Evolutionary conservation across 2,113 vertebrate genomes (phyloP).

Genomic region (Apus apus): DNA sequence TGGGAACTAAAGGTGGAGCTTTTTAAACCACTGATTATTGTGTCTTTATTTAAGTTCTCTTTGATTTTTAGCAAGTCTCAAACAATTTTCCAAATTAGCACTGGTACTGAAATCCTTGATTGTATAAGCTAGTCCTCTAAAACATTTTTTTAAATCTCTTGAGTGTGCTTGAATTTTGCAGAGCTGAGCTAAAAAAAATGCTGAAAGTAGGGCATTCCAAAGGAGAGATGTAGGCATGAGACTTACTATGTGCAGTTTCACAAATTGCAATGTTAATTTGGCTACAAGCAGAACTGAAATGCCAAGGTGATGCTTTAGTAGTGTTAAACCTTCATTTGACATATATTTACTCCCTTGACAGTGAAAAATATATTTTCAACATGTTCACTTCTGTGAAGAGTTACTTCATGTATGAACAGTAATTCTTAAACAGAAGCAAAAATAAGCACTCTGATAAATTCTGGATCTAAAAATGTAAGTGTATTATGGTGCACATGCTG

Average conservation of each 20-base stretch:
- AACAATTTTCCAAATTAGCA: background rate
- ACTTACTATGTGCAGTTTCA: background rate
- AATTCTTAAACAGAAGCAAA: background rate
- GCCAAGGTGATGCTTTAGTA: background rate
- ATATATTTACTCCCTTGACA: background rate
- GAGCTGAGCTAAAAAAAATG: background rate
- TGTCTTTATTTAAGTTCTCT: background rate
- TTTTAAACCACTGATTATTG: background rate
- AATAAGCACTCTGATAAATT: background rate
- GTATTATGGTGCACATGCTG: background rate
- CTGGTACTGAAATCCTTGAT: background rate
- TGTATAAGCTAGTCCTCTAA: rapidly evolving
- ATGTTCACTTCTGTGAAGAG: background rate
- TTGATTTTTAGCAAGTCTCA: background rate
- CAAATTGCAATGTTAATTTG: background rate
- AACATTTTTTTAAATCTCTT: background rate
- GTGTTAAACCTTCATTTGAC: background rate
- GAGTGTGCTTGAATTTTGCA: background rate
- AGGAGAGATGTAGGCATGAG: background rate
- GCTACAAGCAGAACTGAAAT: background rate
- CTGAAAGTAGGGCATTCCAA: background rate
- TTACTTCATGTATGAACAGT: background rate
- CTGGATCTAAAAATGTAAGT: background rate
- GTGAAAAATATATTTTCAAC: background rate
- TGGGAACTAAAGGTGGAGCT: background rate